Percentiles rank a stretch among this genome's conserved stretches.
phyloP scores from a whole-genome alignment of 2,797 vertebrate genomes.

The Peromyscus melanophrys region DNA sequence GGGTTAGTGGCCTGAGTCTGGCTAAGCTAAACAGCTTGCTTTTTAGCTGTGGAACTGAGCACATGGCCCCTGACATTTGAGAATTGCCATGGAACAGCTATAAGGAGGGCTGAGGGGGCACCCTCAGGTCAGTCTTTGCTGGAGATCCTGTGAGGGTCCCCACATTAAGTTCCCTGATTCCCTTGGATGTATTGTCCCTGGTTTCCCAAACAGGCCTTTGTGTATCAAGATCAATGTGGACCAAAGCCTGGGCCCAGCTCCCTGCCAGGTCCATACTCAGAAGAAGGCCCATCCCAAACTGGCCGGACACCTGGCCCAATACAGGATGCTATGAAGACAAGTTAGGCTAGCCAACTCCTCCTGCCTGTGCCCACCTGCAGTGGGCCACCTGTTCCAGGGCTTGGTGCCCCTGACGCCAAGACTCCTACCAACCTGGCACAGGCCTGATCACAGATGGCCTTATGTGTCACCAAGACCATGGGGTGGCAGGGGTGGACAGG shows the following conservation, averaged over 20 bases:
- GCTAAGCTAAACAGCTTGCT: not conserved
- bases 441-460: constrained; percentile 73
- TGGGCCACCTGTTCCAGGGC: constrained; percentile 76
- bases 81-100: too few relatives aligned
- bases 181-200: not conserved
- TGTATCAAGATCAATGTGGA: not conserved
- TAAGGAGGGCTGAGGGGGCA: not conserved
- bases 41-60: too few relatives aligned
- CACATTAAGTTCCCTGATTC: not conserved
- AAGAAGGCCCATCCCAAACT: not conserved
- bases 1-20: not conserved
- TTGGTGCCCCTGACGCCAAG: not conserved
- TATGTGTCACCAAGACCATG: not conserved
- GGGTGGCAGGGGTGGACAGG: not conserved
- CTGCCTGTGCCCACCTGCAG: constrained; percentile 14
- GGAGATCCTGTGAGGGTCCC: not conserved
- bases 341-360: constrained; percentile 27
- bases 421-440: constrained; percentile 65
- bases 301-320: constrained; percentile 56
- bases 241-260: not conserved
- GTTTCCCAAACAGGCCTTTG: not conserved
- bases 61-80: too few relatives aligned
- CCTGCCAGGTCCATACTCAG: not conserved
- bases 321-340: not conserved
- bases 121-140: not conserved